phyloP scores from a whole-genome alignment of 2,888 invertebrate species.

The Meghimatium bilineatum region DNA sequence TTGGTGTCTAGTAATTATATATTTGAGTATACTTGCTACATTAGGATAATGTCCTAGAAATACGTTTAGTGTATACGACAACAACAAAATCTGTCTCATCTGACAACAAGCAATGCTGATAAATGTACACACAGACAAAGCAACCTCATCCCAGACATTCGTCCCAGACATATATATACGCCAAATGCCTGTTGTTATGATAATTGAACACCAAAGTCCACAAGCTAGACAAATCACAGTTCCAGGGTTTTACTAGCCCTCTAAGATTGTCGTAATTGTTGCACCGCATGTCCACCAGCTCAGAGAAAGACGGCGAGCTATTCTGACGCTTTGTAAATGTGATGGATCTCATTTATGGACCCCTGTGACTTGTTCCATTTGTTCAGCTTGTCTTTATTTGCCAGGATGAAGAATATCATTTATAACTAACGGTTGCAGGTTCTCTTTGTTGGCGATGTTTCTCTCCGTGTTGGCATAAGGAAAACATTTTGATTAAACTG shows the following conservation, averaged over 20 bases:
- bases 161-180: no score
- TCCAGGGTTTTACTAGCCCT: not conserved
- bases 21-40: no score
- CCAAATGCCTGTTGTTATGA: not conserved
- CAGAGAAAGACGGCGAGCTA: not conserved
- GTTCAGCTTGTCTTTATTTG: slow-evolving; percentile 3
- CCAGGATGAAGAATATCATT: not conserved
- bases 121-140: not conserved
- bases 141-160: not conserved
- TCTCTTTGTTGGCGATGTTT: not conserved
- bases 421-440: not conserved
- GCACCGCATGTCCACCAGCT: not conserved
- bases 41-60: no score
- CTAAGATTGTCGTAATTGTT: not conserved
- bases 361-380: slow-evolving; percentile 10
- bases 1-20: no score
- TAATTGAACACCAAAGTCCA: not conserved
- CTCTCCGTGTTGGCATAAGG: not conserved
- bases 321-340: not conserved
- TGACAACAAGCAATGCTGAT: no score
- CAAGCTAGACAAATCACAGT: slow-evolving; percentile 4
- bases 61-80: no score
- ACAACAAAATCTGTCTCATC: no score
- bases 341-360: not conserved
- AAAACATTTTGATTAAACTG: not conserved